phyloP scores from a whole-genome alignment of 2,113 vertebrate species.

The Callocephalon fimbriatum region DNA sequence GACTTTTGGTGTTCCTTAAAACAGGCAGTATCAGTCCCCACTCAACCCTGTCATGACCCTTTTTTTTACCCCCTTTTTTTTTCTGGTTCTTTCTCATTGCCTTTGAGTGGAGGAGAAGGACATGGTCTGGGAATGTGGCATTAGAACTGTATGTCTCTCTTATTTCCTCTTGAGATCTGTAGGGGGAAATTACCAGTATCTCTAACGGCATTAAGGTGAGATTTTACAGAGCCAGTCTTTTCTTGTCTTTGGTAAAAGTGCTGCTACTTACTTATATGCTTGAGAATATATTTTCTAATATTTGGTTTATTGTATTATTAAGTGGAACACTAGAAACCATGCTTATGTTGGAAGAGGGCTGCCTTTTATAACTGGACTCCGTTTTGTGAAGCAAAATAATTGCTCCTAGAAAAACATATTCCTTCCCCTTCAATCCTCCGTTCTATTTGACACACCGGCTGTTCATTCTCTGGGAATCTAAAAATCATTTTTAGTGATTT shows the following conservation, averaged over 20 bases:
- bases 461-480: not conserved
- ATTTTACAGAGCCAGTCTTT: not conserved
- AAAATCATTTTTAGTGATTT: conserved; percentile 36
- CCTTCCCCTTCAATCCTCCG: not conserved
- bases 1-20: not conserved
- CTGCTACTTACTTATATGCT: not conserved
- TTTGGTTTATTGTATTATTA: not conserved
- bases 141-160: not conserved
- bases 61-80: not conserved
- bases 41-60: not conserved
- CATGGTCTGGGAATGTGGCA: not conserved
- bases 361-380: not conserved
- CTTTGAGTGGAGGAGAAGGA: not conserved
- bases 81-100: not conserved
- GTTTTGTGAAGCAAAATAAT: conserved; percentile 1
- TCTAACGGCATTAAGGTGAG: not conserved
- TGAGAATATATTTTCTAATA: not conserved
- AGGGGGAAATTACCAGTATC: not conserved
- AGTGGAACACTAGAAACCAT: not conserved
- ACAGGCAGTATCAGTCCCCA: not conserved
- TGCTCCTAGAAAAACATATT: not conserved
- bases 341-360: not conserved
- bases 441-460: not conserved
- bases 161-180: not conserved
- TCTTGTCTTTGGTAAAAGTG: not conserved